Percentiles rank a stretch among this genome's conserved stretches.
These are phyloP conservation scores for Corythornis madagascariensis DNA, from an alignment of 2,113 vertebrate species.

Conservation along the genomic window DNA sequence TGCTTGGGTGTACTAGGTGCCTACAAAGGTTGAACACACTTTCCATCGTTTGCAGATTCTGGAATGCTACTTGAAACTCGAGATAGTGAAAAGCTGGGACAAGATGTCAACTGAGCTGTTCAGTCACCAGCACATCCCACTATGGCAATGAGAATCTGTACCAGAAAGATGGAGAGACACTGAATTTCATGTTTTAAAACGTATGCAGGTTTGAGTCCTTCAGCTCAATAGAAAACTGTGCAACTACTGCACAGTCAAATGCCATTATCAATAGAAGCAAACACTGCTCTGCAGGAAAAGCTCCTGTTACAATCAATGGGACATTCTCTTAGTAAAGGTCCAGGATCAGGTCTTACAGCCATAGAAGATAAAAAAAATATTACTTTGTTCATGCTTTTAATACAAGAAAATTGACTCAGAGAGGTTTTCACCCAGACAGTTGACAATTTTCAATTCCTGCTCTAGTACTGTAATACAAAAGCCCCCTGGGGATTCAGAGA, in stretches of 20 bases:
- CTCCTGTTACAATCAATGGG: not conserved
- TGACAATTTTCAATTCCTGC: not conserved
- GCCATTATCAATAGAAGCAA: not conserved
- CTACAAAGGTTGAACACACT: not conserved
- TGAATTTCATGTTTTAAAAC: not conserved
- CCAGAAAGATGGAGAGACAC: not conserved
- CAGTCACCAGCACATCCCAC: not conserved
- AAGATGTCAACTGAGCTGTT: not conserved
- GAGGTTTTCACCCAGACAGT: not conserved
- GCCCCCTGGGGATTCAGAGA: not conserved
- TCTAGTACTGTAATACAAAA: not conserved
- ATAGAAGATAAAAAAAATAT: not conserved
- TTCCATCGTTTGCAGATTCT: not conserved
- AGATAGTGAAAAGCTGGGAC: not conserved
- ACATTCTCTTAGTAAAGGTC: not conserved
- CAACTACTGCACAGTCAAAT: not conserved
- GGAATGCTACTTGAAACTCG: not conserved
- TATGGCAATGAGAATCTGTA: not conserved
- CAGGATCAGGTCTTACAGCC: not conserved
- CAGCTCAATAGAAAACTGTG: not conserved
- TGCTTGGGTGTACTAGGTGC: not conserved
- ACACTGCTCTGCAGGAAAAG: not conserved
- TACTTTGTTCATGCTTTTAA: not conserved
- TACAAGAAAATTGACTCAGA: not conserved
- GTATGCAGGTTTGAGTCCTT: not conserved